Evolutionary conservation across 2,888 invertebrate species (phyloP).

Genomic region (Oxytorus armatus): DNA sequence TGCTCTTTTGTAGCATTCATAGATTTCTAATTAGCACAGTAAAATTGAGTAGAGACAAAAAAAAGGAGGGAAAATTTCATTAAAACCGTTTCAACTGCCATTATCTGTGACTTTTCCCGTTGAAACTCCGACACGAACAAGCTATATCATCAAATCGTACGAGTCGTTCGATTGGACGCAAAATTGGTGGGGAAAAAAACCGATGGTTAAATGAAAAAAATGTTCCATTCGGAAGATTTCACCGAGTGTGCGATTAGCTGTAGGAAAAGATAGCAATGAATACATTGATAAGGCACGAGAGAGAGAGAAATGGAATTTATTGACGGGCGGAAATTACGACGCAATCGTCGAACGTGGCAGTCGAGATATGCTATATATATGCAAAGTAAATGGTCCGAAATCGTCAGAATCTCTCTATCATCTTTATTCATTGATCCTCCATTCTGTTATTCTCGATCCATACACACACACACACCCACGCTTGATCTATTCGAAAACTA

Average conservation of each 20-base stretch:
- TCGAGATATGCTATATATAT: slow-evolving; percentile 17
- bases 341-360: slow-evolving; percentile 56
- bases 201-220: slow-evolving; percentile 28
- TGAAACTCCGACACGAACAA: neutral
- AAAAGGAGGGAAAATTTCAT: neutral
- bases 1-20: neutral
- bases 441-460: slow-evolving; percentile 5
- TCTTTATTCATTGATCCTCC: neutral
- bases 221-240: slow-evolving; percentile 3
- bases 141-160: no score
- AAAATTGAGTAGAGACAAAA: neutral
- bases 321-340: slow-evolving; percentile 70
- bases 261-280: neutral
- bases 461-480: neutral
- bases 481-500: slow-evolving; percentile 1
- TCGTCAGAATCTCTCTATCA: slow-evolving; percentile 15
- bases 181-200: slow-evolving; percentile 26
- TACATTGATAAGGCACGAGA: slow-evolving; percentile 6
- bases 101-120: neutral
- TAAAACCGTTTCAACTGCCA: neutral
- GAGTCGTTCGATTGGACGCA: slow-evolving; percentile 16
- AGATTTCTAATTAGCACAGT: neutral
- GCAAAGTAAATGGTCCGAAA: slow-evolving; percentile 14
- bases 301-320: slow-evolving; percentile 60
- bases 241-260: slow-evolving; percentile 21